Evolutionary conservation across 2,113 vertebrate species (phyloP), one percentile per base, ranked within the genome.

Genomic region (Nasalis larvatus): DNA sequence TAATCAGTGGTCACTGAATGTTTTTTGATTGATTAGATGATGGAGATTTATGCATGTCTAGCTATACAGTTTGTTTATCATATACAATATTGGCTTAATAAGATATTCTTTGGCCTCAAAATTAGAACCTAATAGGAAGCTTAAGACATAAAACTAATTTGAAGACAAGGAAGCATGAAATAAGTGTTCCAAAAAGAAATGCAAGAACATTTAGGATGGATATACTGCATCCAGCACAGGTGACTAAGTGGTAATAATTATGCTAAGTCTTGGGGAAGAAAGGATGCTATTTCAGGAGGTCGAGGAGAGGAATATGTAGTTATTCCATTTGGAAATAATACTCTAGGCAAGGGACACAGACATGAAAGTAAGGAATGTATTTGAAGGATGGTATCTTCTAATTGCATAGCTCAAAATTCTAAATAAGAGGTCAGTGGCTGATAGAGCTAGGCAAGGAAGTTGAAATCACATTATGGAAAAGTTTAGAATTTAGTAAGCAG

Each of bases 171-270:
- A 84, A 87, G 16, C 35, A 25, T 17, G 11, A 94, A 66, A 45
- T 68, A 45, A 68, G 16, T 80, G 10, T 25, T 80, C 80, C 80
- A 89, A 49, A 78, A 87, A 68, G 40, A 58, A 25, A 7, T 17
- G 77, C 8, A 47, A 12, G 47, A 82, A 82, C 68, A 88, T 60
- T 11, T 30, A 83, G 49, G 37, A 88, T 60, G 40, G 49, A 49
- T 9, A 84, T 69, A 88, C 37, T 35, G 3, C 37, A 92, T 42
- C 40, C 4, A 78, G 23, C 42, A 71, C 52, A 2, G 27, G 27
- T 96, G 84, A 84, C 35, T 76, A 66, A 86, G 30, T 74, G 69
- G 35, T 86, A 77, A 89, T 85, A 77, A 89, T 85, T 78, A 25
- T 27, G 8, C n/a, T 89, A 37, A 27, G 13, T 84, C 78, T 83